Conservation (phyloP, 2,797 vertebrate genomes). For the Peromyscus aztecus region DNA sequence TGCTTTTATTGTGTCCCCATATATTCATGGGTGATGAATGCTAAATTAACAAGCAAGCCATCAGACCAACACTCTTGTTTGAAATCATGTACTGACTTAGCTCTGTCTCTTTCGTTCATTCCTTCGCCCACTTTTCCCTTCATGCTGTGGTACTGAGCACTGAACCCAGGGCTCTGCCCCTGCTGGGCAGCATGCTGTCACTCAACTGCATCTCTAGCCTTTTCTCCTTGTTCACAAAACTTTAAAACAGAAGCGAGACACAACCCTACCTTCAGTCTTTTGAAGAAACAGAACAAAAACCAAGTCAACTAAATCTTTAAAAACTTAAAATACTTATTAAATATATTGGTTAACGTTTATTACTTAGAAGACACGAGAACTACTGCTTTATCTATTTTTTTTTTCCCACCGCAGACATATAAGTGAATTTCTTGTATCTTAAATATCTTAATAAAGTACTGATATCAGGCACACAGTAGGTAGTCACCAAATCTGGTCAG, state of each 20-base stretch:
- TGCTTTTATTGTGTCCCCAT: not conserved
- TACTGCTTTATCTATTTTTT: not conserved
- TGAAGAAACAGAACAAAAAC: not conserved
- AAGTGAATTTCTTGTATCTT: conserved; percentile 11
- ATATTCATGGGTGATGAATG: not conserved
- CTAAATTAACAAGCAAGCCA: not conserved
- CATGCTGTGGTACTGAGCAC: not conserved
- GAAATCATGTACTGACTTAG: not conserved
- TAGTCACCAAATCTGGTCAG: not conserved
- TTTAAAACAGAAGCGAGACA: not conserved
- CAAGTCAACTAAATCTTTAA: not conserved
- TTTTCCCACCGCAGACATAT: not conserved
- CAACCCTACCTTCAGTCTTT: not conserved
- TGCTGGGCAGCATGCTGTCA: not conserved
- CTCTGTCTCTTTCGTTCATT: not conserved
- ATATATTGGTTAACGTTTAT: not conserved
- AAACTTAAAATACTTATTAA: not conserved
- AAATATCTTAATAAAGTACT: not conserved
- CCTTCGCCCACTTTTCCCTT: too few relatives aligned
- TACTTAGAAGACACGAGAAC: not conserved
- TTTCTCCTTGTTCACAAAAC: not conserved
- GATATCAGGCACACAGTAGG: not conserved
- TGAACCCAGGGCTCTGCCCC: too few relatives aligned
- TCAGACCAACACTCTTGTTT: not conserved
- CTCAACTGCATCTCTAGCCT: not conserved